These are phyloP conservation scores for Allacma fusca DNA, from an alignment of 2,888 invertebrate species.

Conservation along the genomic window DNA sequence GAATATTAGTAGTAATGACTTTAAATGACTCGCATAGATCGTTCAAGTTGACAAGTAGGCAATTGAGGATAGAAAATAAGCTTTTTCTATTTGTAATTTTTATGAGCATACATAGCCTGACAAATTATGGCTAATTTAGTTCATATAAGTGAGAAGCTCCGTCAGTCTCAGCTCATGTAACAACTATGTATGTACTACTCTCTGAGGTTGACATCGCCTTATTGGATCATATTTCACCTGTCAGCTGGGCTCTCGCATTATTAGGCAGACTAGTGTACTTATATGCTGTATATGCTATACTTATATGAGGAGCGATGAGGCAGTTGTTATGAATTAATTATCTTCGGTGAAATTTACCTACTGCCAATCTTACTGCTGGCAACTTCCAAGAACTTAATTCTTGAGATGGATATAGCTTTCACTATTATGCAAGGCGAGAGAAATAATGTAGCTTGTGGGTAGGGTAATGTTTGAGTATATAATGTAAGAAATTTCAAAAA, in stretches of 20 bases:
- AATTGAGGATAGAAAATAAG: not conserved
- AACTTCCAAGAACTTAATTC: not conserved
- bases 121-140: not conserved
- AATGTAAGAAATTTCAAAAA: not conserved
- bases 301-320: not conserved
- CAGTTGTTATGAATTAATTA: not conserved
- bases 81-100: not conserved
- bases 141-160: conserved; percentile 5
- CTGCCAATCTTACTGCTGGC: not conserved
- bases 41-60: too few species aligned
- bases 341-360: not conserved
- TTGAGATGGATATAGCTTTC: not conserved
- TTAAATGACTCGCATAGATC: too few species aligned
- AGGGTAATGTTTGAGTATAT: not conserved
- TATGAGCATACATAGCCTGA: too few species aligned
- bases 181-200: not conserved
- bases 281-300: too few species aligned
- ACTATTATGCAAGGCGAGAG: not conserved
- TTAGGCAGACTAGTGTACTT: too few species aligned
- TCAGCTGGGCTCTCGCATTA: not conserved
- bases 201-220: not conserved
- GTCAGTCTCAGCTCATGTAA: not conserved
- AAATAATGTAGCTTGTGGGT: conserved; percentile 11
- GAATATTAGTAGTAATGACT: too few species aligned
- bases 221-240: conserved; percentile 16